Evolutionary conservation across 2,797 vertebrate species (phyloP).

Genomic region (Chaunax sp.): DNA sequence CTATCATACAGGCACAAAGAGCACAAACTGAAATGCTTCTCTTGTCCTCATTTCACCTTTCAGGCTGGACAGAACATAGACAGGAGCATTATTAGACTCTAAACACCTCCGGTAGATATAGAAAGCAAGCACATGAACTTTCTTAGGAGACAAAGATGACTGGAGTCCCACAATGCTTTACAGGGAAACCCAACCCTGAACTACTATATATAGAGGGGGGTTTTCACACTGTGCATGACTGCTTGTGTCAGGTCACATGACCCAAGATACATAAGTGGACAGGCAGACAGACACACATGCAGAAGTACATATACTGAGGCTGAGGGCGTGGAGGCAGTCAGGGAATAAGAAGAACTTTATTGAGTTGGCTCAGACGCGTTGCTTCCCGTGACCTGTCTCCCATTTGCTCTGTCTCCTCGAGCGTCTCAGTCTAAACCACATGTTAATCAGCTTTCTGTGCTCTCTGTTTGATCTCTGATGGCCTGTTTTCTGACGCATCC

Average conservation of each 20-base stretch:
- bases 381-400: conserved; percentile 75
- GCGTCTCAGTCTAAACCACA: conserved; percentile 65
- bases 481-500: conserved; percentile 48
- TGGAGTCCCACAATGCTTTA: conserved; percentile 64
- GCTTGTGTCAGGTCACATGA: conserved; percentile 78
- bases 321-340: conserved; percentile 58
- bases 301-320: conserved; percentile 10
- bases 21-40: neutral
- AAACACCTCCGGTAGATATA: conserved; percentile 20
- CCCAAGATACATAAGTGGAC: conserved; percentile 70
- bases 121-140: conserved; percentile 35
- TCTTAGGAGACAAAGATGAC: conserved; percentile 63
- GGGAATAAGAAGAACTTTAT: conserved; percentile 70
- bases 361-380: conserved; percentile 70
- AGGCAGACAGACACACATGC: conserved; percentile 29
- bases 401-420: conserved; percentile 66
- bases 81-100: neutral
- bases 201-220: conserved; percentile 77
- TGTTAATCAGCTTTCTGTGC: conserved; percentile 71
- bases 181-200: conserved; percentile 77
- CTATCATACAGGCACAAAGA: conserved; percentile 5
- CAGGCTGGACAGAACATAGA: conserved; percentile 20
- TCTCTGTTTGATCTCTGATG: conserved; percentile 67
- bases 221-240: conserved; percentile 79
- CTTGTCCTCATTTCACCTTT: conserved; percentile 30